A percentile compares a stretch with the other conserved stretches of the same genome.
phyloP scores from a whole-genome alignment of 1,140 invertebrate genomes.

The Drosophila guanche region DNA sequence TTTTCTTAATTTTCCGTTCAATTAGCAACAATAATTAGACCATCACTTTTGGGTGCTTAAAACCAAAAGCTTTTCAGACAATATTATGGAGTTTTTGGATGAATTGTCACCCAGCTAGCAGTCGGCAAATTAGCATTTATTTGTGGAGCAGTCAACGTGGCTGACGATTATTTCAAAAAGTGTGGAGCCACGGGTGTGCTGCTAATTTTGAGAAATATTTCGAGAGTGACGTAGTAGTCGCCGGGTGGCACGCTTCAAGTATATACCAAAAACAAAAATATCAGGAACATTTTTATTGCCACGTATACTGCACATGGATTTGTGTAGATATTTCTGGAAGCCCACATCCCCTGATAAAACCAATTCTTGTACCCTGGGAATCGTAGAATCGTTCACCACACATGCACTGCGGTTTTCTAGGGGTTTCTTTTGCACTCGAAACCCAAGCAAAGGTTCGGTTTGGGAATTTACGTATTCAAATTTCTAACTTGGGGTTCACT shows the following conservation, averaged over 20 bases:
- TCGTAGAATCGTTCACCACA: slow-evolving; percentile 19
- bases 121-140: slow-evolving; percentile 20
- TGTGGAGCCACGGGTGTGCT: slow-evolving; percentile 13
- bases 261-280: slow-evolving; percentile 22
- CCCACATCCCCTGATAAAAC: slow-evolving; percentile 12
- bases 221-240: slow-evolving; percentile 28
- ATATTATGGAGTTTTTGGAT: background rate
- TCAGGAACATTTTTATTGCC: slow-evolving; percentile 5
- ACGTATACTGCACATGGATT: background rate
- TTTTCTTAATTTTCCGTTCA: slow-evolving; percentile 2
- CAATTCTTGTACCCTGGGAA: slow-evolving; percentile 32
- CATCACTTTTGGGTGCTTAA: no score
- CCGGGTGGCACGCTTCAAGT: slow-evolving; percentile 35
- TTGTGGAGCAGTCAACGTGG: slow-evolving; percentile 35
- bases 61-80: background rate
- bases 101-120: background rate
- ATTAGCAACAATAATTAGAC: slow-evolving; percentile 16
- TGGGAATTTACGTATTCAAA: slow-evolving; percentile 31
- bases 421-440: slow-evolving; percentile 49
- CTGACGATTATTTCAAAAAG: slow-evolving; percentile 18
- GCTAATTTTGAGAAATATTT: slow-evolving; percentile 37
- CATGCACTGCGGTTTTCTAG: slow-evolving; percentile 52
- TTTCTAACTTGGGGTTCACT: background rate
- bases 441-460: background rate
- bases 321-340: slow-evolving; percentile 27